phyloP scores from a whole-genome alignment of 2,888 invertebrate genomes.

The Girardia tigrina region DNA sequence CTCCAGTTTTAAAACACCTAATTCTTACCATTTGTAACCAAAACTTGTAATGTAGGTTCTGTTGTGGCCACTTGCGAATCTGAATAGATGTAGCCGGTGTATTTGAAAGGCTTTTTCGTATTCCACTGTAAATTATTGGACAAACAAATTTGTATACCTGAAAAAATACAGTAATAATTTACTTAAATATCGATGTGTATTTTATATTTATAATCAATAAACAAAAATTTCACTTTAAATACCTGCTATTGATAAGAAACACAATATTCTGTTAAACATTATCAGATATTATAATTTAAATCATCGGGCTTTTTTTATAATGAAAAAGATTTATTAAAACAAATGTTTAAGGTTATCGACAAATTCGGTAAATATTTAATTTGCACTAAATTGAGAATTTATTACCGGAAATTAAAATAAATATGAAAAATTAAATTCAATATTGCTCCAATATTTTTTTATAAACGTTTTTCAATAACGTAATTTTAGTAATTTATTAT shows the following conservation, averaged over 20 bases:
- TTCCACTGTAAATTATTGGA: not conserved
- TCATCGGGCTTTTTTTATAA: not conserved
- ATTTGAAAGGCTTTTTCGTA: not conserved
- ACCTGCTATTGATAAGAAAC: not conserved
- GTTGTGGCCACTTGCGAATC: not conserved
- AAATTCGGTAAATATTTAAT: no score
- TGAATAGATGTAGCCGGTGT: not conserved
- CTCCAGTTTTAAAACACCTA: no score
- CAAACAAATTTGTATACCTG: not conserved
- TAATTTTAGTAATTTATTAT: no score
- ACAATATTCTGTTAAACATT: not conserved
- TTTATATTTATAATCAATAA: no score
- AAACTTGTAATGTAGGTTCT: not conserved
- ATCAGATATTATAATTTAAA: not conserved
- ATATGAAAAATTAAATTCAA: no score
- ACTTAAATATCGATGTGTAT: no score
- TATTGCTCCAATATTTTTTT: no score
- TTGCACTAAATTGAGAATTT: no score
- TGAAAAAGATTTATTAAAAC: not conserved
- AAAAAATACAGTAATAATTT: no score
- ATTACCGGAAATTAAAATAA: no score
- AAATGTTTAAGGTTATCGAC: conserved; percentile 1
- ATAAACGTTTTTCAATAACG: no score
- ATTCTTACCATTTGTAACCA: not conserved
- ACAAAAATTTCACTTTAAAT: no score